phyloP scores from a whole-genome alignment of 2,113 vertebrate species.

The Pteronura brasiliensis region DNA sequence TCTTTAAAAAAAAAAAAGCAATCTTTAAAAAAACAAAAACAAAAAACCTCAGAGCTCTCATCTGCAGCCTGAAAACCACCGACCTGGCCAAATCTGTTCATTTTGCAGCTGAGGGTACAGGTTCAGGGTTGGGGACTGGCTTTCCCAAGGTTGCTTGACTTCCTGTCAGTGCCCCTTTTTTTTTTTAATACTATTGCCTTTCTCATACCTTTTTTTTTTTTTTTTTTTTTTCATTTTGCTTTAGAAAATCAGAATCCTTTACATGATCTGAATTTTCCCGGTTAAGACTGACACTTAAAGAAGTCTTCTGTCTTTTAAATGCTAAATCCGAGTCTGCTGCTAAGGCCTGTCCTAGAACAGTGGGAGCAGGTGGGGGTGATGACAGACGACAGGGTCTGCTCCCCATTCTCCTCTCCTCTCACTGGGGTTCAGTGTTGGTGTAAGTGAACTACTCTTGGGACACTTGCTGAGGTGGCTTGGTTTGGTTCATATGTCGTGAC shows the following conservation, averaged over 20 bases:
- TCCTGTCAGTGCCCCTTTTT: not conserved
- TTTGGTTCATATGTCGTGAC: not conserved
- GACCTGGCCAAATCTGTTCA: not conserved
- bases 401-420: not conserved
- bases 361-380: not conserved
- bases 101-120: not conserved
- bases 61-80: not conserved
- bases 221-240: not conserved
- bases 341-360: not conserved
- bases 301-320: not conserved
- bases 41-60: not conserved
- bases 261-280: not conserved
- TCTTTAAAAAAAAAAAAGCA: too few species aligned
- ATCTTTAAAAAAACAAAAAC: too few species aligned
- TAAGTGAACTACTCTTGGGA: not conserved
- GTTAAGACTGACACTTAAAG: not conserved
- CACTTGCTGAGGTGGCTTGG: not conserved
- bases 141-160: not conserved
- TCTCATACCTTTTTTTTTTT: not conserved
- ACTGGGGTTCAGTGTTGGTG: not conserved
- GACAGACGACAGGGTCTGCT: not conserved
- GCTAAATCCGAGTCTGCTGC: not conserved
- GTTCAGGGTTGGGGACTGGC: not conserved
- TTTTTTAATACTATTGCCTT: not conserved
- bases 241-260: constrained; percentile 23